Conservation (phyloP, 2,888 invertebrate genomes). For the Nyleta sp. region DNA sequence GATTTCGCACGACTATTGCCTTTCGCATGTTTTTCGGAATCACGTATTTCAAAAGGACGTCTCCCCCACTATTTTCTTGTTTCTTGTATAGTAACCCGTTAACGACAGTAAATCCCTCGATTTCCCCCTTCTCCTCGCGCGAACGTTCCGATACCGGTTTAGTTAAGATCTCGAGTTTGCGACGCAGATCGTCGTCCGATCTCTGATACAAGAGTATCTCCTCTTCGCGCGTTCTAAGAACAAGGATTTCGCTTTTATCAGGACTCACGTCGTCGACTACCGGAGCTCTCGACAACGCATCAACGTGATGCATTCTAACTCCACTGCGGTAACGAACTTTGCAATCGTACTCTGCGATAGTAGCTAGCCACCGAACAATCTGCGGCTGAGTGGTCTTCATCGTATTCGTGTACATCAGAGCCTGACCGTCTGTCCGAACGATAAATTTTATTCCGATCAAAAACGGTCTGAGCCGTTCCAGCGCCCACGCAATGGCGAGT, state of each 20-base stretch:
- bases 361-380: slow-evolving; percentile 1
- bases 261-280: too few species aligned
- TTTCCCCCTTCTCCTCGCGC: too few species aligned
- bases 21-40: neutral
- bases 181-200: too few species aligned
- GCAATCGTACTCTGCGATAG: neutral
- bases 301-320: neutral
- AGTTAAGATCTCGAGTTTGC: too few species aligned
- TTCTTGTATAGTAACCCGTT: too few species aligned
- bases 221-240: neutral
- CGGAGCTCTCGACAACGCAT: too few species aligned
- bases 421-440: slow-evolving; percentile 48
- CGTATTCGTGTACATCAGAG: slow-evolving; percentile 61
- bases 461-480: slow-evolving; percentile 54
- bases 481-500: slow-evolving; percentile 64
- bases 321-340: neutral
- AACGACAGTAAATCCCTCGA: too few species aligned
- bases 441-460: slow-evolving; percentile 58
- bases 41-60: neutral
- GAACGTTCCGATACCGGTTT: too few species aligned
- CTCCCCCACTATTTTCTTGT: too few species aligned
- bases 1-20: neutral
- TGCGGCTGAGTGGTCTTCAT: slow-evolving; percentile 41
- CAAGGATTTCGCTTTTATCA: too few species aligned
- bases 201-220: slow-evolving; percentile 9